Evolutionary conservation across 2,113 vertebrate genomes (phyloP).

Genomic region (Chelonoidis abingdonii): DNA sequence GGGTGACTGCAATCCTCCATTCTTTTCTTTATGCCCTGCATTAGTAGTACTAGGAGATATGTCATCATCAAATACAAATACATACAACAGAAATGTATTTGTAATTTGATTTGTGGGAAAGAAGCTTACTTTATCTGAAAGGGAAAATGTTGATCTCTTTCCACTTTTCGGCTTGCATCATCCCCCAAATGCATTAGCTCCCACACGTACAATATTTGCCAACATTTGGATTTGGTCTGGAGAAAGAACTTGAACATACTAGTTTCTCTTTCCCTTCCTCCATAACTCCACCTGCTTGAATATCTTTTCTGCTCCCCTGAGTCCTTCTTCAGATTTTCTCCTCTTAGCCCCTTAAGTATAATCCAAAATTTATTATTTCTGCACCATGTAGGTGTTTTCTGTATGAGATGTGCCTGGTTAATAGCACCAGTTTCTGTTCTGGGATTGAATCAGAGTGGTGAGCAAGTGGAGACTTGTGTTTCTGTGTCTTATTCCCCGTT

Average conservation of each 20-base stretch:
- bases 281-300: neutral
- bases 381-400: neutral
- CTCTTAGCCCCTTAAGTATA: neutral
- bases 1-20: neutral
- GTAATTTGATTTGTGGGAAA: neutral
- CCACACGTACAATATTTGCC: neutral
- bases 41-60: neutral
- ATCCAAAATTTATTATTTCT: neutral
- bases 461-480: neutral
- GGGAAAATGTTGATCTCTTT: neutral
- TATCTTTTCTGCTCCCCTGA: neutral
- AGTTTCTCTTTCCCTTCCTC: rapidly evolving
- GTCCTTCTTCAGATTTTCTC: neutral
- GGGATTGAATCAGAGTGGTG: neutral
- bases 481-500: neutral
- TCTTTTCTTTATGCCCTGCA: neutral
- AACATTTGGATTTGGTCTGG: neutral
- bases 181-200: neutral
- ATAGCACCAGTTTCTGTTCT: neutral
- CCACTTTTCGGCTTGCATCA: neutral
- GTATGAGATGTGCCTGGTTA: neutral
- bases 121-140: neutral
- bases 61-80: neutral
- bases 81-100: neutral
- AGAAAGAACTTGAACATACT: neutral